Evolutionary conservation across 2,113 vertebrate genomes (phyloP).

Genomic region (Entosphenus tridentatus): DNA sequence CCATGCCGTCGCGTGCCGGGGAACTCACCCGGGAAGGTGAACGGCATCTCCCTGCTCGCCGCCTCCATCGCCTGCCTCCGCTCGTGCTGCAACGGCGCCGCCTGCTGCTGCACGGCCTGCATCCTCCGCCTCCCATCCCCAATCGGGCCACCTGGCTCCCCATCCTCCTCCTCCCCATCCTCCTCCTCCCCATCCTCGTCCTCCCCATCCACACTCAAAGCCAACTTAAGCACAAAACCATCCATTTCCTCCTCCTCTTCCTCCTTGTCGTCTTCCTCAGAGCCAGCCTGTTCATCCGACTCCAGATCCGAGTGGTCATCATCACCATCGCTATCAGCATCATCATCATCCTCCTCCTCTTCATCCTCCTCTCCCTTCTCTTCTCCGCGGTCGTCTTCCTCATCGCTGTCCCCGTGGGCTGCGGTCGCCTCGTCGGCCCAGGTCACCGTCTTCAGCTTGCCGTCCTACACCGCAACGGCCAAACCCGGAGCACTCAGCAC

Average conservation of each 20-base stretch:
- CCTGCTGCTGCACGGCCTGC: no score
- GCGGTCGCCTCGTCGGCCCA: no score
- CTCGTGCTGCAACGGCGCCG: no score
- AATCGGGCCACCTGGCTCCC: no score
- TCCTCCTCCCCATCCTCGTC: constrained; percentile 10
- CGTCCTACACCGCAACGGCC: no score
- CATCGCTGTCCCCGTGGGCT: constrained; percentile 8
- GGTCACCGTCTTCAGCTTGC: no score
- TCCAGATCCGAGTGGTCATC: constrained; percentile 41
- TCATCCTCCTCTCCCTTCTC: constrained; percentile 12
- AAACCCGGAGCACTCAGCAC: no score
- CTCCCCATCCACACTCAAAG: constrained; percentile 14
- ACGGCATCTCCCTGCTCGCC: constrained; percentile 44
- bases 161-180: constrained; percentile 12
- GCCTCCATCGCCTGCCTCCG: constrained; percentile 14
- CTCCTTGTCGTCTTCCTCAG: constrained; percentile 9
- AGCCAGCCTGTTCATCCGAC: constrained; percentile 18
- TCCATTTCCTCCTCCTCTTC: not conserved
- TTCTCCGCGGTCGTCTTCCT: constrained; percentile 13
- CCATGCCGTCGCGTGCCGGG: not conserved
- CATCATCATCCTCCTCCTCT: constrained; percentile 13
- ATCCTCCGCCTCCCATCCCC: no score
- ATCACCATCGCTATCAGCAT: constrained; percentile 9
- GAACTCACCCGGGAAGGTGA: constrained; percentile 42
- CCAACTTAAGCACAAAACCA: not conserved